Evolutionary conservation across 2,797 vertebrate species (phyloP).

Genomic region (Peromyscus melanophrys): DNA sequence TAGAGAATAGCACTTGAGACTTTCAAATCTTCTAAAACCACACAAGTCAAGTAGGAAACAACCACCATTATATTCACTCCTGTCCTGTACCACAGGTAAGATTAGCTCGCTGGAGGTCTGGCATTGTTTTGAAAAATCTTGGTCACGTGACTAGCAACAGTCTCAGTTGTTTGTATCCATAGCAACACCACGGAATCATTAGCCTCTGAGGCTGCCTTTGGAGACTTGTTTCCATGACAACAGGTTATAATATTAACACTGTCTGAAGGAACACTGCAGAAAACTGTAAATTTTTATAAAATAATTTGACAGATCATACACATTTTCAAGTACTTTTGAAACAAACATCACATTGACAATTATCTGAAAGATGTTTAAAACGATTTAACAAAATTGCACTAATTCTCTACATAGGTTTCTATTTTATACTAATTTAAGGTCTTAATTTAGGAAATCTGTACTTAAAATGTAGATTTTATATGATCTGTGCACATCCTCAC

Average conservation of each 20-base stretch:
- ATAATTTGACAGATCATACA: conserved; percentile 61
- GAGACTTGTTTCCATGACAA: conserved; percentile 88
- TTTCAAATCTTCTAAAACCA: conserved; percentile 55
- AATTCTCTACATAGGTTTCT: conserved; percentile 63
- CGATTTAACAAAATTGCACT: conserved; percentile 43
- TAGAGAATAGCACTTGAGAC: conserved; percentile 55
- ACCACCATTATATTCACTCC: not conserved
- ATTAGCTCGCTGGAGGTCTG: conserved; percentile 70
- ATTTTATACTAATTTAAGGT: conserved; percentile 56
- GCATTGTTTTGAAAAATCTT: conserved; percentile 68
- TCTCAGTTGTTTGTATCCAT: conserved; percentile 87
- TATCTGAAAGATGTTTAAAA: conserved; percentile 64
- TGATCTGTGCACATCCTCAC: not conserved
- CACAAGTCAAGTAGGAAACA: conserved; percentile 58
- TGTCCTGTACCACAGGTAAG: conserved; percentile 67
- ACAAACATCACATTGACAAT: conserved; percentile 22
- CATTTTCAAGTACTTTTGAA: conserved; percentile 55
- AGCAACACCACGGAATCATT: conserved; percentile 88
- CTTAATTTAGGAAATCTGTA: conserved; percentile 55
- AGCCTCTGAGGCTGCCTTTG: conserved; percentile 85
- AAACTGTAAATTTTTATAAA: conserved; percentile 68
- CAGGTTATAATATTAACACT: conserved; percentile 82
- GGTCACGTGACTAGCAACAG: conserved; percentile 80
- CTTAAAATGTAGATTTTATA: conserved; percentile 56
- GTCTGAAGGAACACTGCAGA: conserved; percentile 79